A percentile compares a stretch with the other conserved stretches of the same genome.
Evolutionary conservation across 2,888 invertebrate species (phyloP).

Genomic region (Trachelus iudaicus): DNA sequence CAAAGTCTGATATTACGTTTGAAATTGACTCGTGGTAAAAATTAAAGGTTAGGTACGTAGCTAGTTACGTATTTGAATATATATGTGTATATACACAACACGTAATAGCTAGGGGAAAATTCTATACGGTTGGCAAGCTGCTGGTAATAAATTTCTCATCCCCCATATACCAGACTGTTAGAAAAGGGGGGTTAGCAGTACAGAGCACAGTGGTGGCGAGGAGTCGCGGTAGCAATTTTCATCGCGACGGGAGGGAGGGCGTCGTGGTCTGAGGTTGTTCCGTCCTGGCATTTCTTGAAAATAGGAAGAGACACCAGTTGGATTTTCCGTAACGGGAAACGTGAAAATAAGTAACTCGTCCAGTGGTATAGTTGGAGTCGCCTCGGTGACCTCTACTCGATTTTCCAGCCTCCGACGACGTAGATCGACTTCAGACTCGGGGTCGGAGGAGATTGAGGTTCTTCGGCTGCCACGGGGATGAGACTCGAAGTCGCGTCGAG

Average conservation of each 20-base stretch:
- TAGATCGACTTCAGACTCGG: too few species aligned
- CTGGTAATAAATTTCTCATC: neutral
- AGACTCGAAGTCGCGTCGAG: conserved; percentile 1
- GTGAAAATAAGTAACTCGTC: conserved; percentile 3
- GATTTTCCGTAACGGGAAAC: neutral
- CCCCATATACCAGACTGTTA: neutral
- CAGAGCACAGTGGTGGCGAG: too few species aligned
- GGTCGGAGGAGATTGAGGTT: too few species aligned
- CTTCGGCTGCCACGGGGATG: too few species aligned
- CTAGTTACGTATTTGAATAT: too few species aligned
- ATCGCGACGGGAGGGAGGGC: neutral
- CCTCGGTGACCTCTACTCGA: too few species aligned
- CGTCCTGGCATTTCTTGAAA: neutral
- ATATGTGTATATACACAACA: too few species aligned
- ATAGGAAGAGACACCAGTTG: neutral
- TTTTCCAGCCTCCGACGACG: too few species aligned
- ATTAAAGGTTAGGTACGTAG: too few species aligned
- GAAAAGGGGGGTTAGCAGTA: neutral
- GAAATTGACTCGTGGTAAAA: too few species aligned
- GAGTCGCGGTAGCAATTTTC: neutral
- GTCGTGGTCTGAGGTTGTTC: neutral
- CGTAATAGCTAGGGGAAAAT: neutral
- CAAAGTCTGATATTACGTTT: too few species aligned
- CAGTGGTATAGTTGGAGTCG: too few species aligned
- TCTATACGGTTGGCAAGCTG: neutral